phyloP scores from a whole-genome alignment of 2,888 invertebrate genomes.

The Heliconius aoede region DNA sequence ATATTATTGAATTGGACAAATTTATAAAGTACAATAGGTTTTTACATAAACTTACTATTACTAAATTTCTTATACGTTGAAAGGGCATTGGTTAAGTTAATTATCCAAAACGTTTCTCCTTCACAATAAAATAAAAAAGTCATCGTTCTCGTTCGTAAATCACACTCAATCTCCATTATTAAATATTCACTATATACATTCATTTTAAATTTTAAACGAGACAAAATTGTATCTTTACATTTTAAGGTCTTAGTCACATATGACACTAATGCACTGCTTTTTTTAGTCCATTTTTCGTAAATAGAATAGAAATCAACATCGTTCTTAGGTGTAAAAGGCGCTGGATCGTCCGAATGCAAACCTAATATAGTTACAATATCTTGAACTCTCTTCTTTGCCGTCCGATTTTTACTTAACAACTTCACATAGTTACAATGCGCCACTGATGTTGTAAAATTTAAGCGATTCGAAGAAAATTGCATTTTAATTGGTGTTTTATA shows the following conservation, averaged over 20 bases:
- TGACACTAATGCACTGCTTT: conserved; percentile 53
- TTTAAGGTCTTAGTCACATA: conserved; percentile 54
- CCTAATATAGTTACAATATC: conserved; percentile 73
- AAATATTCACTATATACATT: conserved; percentile 53
- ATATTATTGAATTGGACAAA: no score
- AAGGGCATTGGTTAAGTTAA: conserved; percentile 21
- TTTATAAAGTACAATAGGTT: not conserved
- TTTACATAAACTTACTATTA: conserved; percentile 33
- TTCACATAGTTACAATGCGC: conserved; percentile 75
- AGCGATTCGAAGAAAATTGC: conserved; percentile 72
- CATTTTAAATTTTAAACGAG: conserved; percentile 59
- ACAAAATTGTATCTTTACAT: conserved; percentile 52
- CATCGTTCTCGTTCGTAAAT: conserved; percentile 59
- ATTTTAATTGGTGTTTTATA: conserved; percentile 53
- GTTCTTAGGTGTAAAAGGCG: conserved; percentile 53
- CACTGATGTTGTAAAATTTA: conserved; percentile 72
- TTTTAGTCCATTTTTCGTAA: conserved; percentile 25
- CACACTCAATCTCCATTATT: conserved; percentile 58
- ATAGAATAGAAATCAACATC: conserved; percentile 35
- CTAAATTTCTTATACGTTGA: not conserved
- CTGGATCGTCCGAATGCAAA: conserved; percentile 65
- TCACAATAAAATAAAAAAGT: conserved; percentile 41
- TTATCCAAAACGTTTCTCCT: conserved; percentile 35
- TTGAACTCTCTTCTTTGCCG: conserved; percentile 65
- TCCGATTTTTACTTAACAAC: conserved; percentile 67